Percentiles rank a stretch among this genome's conserved stretches.
phyloP scores from a whole-genome alignment of 1,140 invertebrate species.

The Caenorhabditis briggsae region DNA sequence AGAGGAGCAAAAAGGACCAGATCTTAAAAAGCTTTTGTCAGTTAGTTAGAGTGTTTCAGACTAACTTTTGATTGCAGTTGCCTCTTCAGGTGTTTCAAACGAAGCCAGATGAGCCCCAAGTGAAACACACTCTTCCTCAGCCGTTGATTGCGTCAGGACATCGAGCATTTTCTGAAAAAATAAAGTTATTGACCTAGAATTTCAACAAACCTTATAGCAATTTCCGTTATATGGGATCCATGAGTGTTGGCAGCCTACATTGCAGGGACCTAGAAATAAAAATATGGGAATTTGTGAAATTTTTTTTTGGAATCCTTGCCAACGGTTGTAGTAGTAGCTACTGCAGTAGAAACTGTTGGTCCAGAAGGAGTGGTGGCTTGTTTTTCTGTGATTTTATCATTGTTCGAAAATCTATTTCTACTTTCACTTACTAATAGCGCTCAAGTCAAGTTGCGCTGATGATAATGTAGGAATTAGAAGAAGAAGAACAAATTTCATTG shows the following conservation, averaged over 20 bases:
- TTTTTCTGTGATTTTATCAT: not conserved
- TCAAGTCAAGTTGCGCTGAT: conserved; percentile 7
- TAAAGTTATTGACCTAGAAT: not conserved
- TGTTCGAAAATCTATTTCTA: not conserved
- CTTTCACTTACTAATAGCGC: not conserved
- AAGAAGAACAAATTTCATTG: no score
- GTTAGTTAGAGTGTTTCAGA: not conserved
- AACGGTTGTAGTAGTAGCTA: not conserved
- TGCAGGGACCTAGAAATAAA: not conserved
- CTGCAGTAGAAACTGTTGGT: not conserved
- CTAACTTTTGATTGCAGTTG: conserved; percentile 1
- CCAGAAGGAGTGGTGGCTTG: conserved; percentile 19
- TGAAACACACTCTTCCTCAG: conserved; percentile 19
- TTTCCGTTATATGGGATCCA: conserved; percentile 1
- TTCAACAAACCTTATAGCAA: not conserved
- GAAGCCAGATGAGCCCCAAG: conserved; percentile 7
- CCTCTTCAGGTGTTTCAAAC: not conserved
- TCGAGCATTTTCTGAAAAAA: conserved; percentile 1
- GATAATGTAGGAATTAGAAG: not conserved
- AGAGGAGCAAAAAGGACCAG: not conserved
- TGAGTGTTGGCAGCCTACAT: conserved; percentile 5
- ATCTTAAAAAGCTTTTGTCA: not conserved
- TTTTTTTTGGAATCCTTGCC: not conserved
- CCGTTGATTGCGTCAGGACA: not conserved
- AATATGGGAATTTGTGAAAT: not conserved